Evolutionary conservation across 2,113 vertebrate species (phyloP).

Genomic region (Crocuta crocuta): DNA sequence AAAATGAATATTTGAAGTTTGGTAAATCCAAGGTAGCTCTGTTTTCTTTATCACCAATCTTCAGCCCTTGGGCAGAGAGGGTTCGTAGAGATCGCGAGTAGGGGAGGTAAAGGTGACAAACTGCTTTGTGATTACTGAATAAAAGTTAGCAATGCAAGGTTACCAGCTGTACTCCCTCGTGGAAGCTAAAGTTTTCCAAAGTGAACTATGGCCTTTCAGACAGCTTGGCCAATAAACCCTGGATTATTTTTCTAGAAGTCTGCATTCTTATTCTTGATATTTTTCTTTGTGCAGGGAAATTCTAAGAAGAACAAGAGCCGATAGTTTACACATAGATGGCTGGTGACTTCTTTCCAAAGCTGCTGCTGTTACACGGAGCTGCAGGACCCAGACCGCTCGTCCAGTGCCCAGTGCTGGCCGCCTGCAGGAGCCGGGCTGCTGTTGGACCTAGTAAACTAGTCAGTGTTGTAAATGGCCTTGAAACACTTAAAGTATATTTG

Average conservation of each 20-base stretch:
- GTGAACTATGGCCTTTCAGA: not conserved
- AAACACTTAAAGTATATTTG: conserved; percentile 74
- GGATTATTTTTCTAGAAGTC: not conserved
- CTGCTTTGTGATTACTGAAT: not conserved
- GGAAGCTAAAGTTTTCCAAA: not conserved
- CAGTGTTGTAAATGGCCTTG: conserved; percentile 83
- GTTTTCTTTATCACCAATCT: not conserved
- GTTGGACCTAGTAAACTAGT: conserved; percentile 69
- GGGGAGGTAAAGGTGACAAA: not conserved
- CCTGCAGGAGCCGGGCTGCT: conserved; percentile 67
- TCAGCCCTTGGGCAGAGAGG: not conserved
- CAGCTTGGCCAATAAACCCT: not conserved
- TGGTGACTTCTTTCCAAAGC: conserved; percentile 61
- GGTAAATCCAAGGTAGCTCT: conserved; percentile 8
- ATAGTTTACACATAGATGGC: conserved; percentile 84
- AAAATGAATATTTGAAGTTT: conserved; percentile 25
- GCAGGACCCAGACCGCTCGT: conserved; percentile 36
- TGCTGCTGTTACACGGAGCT: conserved; percentile 77
- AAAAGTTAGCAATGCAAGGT: not conserved
- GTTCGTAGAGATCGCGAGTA: not conserved
- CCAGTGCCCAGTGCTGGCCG: conserved; percentile 67
- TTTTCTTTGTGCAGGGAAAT: conserved; percentile 90
- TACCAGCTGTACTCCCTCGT: not conserved
- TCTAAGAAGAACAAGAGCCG: conserved; percentile 97
- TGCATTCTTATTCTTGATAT: conserved; percentile 60